phyloP scores from a whole-genome alignment of 2,113 vertebrate genomes.

The Myrmophylax atrothorax region DNA sequence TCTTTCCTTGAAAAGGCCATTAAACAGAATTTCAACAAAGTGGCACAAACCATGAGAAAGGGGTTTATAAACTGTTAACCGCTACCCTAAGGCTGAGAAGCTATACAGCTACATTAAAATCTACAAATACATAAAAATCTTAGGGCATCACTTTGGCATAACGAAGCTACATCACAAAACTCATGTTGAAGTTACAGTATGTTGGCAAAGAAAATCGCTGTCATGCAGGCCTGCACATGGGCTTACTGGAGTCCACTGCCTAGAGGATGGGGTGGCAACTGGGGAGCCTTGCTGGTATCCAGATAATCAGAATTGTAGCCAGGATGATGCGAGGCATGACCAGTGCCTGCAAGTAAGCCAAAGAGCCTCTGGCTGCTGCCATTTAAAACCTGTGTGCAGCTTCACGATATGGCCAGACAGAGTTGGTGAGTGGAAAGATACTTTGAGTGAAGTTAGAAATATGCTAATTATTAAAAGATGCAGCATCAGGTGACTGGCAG shows the following conservation, averaged over 20 bases:
- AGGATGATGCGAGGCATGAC: not conserved
- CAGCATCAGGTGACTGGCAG: not conserved
- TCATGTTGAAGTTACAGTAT: not conserved
- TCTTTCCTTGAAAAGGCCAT: no score
- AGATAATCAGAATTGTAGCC: not conserved
- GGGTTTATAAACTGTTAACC: no score
- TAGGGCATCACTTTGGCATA: not conserved
- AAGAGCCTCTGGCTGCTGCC: not conserved
- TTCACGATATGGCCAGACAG: not conserved
- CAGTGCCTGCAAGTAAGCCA: not conserved
- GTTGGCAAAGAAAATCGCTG: not conserved
- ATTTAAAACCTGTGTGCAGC: not conserved
- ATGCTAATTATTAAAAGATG: not conserved
- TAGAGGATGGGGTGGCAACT: not conserved
- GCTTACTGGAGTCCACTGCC: not conserved
- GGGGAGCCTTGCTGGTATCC: not conserved
- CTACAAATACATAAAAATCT: no score
- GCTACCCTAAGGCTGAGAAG: no score
- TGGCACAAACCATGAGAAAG: no score
- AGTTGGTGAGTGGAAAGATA: not conserved
- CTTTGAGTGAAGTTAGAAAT: not conserved
- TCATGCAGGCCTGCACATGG: not conserved
- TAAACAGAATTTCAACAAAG: no score
- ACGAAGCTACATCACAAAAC: not conserved
- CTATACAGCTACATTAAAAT: no score